Percentiles rank a stretch among this genome's conserved stretches.
phyloP scores from a whole-genome alignment of 2,888 invertebrate species.

The Netelia melanura region DNA sequence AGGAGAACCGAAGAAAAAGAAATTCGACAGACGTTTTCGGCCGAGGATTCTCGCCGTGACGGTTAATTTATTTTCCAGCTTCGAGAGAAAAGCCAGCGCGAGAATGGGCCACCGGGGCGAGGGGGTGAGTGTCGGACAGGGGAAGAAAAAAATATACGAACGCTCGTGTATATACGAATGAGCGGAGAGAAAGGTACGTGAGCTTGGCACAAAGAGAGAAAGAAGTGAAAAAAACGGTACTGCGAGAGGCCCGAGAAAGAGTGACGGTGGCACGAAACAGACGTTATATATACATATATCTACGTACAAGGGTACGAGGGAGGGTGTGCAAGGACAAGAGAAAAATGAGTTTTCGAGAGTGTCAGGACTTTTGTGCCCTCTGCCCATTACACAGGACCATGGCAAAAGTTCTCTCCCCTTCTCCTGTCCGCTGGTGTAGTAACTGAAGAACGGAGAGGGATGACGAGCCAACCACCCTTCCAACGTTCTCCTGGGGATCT shows the following conservation, averaged over 20 bases:
- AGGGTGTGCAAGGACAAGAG: constrained; percentile 51
- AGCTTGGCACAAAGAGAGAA: constrained; percentile 58
- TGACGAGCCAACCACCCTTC: constrained; percentile 50
- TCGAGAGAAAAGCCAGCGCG: constrained; percentile 30
- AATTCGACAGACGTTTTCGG: constrained; percentile 59
- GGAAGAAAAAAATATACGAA: constrained; percentile 39
- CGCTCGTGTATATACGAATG: constrained; percentile 29
- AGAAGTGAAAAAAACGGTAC: constrained; percentile 23
- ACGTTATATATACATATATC: constrained; percentile 41
- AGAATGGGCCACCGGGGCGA: neutral
- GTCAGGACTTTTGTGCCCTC: constrained; percentile 65
- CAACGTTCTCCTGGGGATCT: constrained; percentile 39
- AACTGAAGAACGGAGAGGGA: constrained; percentile 44
- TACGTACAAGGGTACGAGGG: constrained; percentile 44
- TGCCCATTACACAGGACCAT: constrained; percentile 50
- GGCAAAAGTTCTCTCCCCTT: constrained; percentile 37
- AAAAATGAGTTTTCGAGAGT: constrained; percentile 69
- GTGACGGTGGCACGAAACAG: constrained; percentile 57
- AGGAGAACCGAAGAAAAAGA: constrained; percentile 27
- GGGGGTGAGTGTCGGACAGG: constrained; percentile 14
- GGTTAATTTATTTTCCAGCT: constrained; percentile 67
- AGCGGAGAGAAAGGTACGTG: constrained; percentile 62
- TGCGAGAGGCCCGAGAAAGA: constrained; percentile 50
- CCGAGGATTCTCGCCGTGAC: constrained; percentile 57
- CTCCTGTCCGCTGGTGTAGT: constrained; percentile 25